These are phyloP conservation scores for Hedychridium roseum DNA, from an alignment of 2,888 invertebrate genomes.

Conservation along the genomic window DNA sequence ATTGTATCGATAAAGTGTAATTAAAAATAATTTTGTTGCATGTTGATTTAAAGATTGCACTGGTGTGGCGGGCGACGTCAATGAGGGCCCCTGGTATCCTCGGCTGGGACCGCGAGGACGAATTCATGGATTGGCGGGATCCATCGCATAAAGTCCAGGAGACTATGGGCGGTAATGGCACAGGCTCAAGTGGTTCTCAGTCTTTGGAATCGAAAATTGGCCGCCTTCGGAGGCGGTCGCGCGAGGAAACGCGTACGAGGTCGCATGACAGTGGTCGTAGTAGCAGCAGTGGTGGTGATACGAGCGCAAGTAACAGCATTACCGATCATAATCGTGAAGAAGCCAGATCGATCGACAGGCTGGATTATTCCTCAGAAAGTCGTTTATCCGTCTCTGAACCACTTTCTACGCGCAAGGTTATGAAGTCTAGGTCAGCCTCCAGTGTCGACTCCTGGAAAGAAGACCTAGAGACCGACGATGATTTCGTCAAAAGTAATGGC, in stretches of 20 bases:
- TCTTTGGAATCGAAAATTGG: slow-evolving; percentile 48
- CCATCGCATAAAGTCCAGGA: slow-evolving; percentile 37
- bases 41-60: too few species aligned
- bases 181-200: slow-evolving; percentile 28
- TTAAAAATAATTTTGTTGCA: too few species aligned
- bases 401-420: too few species aligned
- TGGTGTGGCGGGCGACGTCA: slow-evolving; percentile 61
- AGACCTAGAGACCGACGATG: slow-evolving; percentile 34
- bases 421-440: slow-evolving; percentile 51
- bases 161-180: slow-evolving; percentile 19
- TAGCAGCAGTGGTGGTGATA: slow-evolving; percentile 2
- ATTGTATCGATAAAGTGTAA: too few species aligned
- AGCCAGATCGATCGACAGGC: slow-evolving; percentile 32
- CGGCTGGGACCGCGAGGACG: slow-evolving; percentile 62
- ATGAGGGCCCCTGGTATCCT: slow-evolving; percentile 62
- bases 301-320: background rate
- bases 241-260: slow-evolving; percentile 43
- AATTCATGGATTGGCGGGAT: slow-evolving; percentile 62
- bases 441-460: slow-evolving; percentile 52
- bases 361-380: too few species aligned
- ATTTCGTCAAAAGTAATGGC: slow-evolving; percentile 31
- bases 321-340: slow-evolving; percentile 32
- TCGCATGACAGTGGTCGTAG: slow-evolving; percentile 54
- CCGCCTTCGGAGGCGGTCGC: slow-evolving; percentile 48
- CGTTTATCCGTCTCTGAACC: too few species aligned